A percentile compares a stretch with the other conserved stretches of the same genome.
Conservation (phyloP, 1,140 invertebrate species). For the Drosophila mauritiana region DNA sequence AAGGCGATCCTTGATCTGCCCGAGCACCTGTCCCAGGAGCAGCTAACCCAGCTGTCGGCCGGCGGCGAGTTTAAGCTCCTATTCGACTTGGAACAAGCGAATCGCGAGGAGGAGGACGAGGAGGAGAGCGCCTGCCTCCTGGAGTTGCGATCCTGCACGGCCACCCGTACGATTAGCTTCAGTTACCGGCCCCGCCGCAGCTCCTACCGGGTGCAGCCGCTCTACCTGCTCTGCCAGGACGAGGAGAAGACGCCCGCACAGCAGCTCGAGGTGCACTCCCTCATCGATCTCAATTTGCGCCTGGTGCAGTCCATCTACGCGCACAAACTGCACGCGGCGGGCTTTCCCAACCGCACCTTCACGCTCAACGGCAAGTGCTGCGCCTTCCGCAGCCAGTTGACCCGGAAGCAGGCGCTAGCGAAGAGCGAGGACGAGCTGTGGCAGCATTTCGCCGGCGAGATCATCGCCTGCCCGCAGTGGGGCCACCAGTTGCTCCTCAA, state of each 20-base stretch:
- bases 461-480: constrained; percentile 88
- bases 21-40: constrained; percentile 20
- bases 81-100: constrained; percentile 49
- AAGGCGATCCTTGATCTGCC: constrained; percentile 50
- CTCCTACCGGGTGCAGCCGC: constrained; percentile 86
- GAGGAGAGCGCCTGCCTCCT: constrained; percentile 25
- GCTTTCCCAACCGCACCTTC: constrained; percentile 93
- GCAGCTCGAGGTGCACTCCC: constrained; percentile 85
- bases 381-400: constrained; percentile 90
- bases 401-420: constrained; percentile 88
- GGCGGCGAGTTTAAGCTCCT: constrained; percentile 71
- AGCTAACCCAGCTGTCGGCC: constrained; percentile 56
- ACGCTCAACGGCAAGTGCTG: constrained; percentile 88
- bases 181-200: constrained; percentile 47
- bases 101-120: not conserved
- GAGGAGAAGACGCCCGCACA: constrained; percentile 62
- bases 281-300: constrained; percentile 91
- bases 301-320: constrained; percentile 94
- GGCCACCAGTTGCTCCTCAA: constrained; percentile 87
- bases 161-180: constrained; percentile 38
- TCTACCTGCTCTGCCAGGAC: constrained; percentile 91
- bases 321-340: constrained; percentile 94
- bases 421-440: constrained; percentile 93
- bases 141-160: constrained; percentile 55
- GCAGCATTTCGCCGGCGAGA: constrained; percentile 92